Conservation (phyloP, 2,797 vertebrate species). For the Dicrostonyx torquatus region DNA sequence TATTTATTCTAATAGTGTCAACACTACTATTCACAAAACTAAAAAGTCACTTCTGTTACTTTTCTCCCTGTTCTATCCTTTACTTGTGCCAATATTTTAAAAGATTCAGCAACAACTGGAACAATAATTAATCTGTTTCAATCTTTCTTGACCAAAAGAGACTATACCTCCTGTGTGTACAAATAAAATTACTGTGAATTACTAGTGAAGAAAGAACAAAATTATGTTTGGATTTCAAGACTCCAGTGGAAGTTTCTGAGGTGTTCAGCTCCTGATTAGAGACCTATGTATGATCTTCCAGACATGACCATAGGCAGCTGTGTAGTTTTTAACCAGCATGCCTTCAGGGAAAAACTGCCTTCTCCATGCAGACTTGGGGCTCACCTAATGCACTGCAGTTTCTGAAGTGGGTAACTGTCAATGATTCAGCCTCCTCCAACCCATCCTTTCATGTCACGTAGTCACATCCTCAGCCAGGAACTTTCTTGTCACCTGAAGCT, state of each 20-base stretch:
- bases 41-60: neutral
- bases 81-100: neutral
- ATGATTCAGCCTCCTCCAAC: neutral
- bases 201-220: neutral
- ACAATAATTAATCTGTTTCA: neutral
- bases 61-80: neutral
- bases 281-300: neutral
- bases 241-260: neutral
- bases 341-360: neutral
- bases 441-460: accelerated
- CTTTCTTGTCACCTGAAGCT: neutral
- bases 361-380: neutral
- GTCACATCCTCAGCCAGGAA: neutral
- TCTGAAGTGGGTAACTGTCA: neutral
- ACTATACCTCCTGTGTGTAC: neutral
- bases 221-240: neutral
- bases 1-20: conserved; percentile 47
- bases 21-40: neutral
- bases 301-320: neutral
- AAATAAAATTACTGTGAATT: conserved; percentile 3
- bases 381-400: neutral
- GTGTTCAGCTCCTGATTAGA: neutral
- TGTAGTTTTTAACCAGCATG: neutral
- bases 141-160: neutral
- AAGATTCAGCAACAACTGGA: neutral